Percentiles rank a stretch among this genome's conserved stretches.
Conservation (phyloP, 2,888 invertebrate species). For the Drosophila atripex region DNA sequence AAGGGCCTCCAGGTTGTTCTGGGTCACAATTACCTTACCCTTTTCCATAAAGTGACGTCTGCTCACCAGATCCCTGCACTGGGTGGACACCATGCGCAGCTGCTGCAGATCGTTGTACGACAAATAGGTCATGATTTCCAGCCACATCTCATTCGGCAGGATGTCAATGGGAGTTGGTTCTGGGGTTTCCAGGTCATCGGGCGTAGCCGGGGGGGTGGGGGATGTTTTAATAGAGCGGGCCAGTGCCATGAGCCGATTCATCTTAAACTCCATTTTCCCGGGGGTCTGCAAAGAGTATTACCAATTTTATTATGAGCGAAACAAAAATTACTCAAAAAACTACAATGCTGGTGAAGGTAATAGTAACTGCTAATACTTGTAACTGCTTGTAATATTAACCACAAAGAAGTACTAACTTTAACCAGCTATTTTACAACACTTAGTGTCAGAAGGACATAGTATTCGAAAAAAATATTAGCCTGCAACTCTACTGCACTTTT, state of each 20-base stretch:
- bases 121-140: constrained; percentile 75
- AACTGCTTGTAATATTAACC: too few species aligned
- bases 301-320: background rate
- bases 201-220: constrained; percentile 11
- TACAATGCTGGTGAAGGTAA: background rate
- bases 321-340: background rate
- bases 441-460: background rate
- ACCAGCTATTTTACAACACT: background rate
- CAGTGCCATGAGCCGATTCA: constrained; percentile 22
- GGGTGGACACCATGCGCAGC: constrained; percentile 69
- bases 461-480: background rate
- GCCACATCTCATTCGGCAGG: constrained; percentile 76
- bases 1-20: constrained; percentile 57
- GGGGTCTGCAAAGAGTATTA: constrained; percentile 7
- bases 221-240: constrained; percentile 20
- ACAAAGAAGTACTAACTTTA: too few species aligned
- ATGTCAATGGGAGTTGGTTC: constrained; percentile 43
- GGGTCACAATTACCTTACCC: constrained; percentile 59
- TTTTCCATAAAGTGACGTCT: constrained; percentile 60
- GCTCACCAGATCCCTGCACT: constrained; percentile 66
- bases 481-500: background rate
- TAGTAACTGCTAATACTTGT: too few species aligned
- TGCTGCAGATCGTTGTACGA: constrained; percentile 72
- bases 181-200: constrained; percentile 3
- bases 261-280: constrained; percentile 23